phyloP scores from a whole-genome alignment of 2,113 vertebrate species.

The Noturus placidus region DNA sequence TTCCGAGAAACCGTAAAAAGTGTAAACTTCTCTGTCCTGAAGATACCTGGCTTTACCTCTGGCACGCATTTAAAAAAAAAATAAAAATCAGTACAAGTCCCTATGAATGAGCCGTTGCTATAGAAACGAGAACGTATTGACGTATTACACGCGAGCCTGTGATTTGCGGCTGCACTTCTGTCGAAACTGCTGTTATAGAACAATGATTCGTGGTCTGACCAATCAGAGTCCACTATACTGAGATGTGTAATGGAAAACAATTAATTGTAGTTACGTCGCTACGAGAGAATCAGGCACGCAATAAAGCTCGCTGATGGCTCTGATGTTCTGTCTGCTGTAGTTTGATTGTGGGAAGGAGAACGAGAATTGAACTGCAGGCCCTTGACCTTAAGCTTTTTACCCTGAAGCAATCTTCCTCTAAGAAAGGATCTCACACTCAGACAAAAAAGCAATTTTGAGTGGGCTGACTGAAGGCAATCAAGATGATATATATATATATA shows the following conservation, averaged over 20 bases:
- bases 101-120: background rate
- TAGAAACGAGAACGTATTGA: background rate
- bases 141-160: background rate
- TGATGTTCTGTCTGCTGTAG: background rate
- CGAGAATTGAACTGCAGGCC: background rate
- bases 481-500: background rate
- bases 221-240: background rate
- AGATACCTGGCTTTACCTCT: background rate
- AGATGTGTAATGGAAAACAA: background rate
- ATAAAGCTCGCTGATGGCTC: background rate
- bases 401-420: slow-evolving; percentile 21
- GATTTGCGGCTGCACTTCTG: background rate
- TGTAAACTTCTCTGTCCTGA: background rate
- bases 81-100: background rate
- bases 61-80: too few relatives aligned
- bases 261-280: background rate
- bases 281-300: background rate
- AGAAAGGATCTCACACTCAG: background rate
- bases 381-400: slow-evolving; percentile 12
- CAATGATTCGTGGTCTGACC: background rate
- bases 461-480: slow-evolving; percentile 22
- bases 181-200: background rate
- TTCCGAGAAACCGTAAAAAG: background rate
- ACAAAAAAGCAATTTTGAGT: slow-evolving; percentile 6
- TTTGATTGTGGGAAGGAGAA: background rate